Evolutionary conservation across 1,140 invertebrate genomes (phyloP), one percentile per base, ranked within the genome.

Genomic region (Pseudobourletiella spinata): DNA sequence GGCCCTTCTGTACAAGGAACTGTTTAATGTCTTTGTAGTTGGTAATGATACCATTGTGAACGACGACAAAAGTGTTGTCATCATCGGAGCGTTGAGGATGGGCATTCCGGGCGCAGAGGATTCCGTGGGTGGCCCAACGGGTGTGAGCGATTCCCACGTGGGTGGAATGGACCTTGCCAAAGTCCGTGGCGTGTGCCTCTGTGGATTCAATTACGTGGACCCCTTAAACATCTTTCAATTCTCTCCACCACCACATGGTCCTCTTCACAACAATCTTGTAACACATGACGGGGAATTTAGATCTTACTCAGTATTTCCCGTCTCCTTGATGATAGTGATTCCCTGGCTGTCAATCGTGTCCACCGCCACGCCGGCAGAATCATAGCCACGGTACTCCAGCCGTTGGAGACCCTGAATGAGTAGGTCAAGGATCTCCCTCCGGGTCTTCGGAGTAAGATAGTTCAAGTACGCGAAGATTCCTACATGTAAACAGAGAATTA

Each of bases 401-500:
- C 96, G 83, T 76, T 98, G 95, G 15, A 99, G 79, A 32, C 97
- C 97, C 75, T 90, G 91, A 35, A 99, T 85, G 28, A 99, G 81
- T 29, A 94, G 82, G 67, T 97, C 90, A 57, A 99, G 78, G 70
- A 99, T 92, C 77, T 98, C 94, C 71, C 84, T 83, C 51, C 95
- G 81, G 55, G 86, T 90, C 75, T 94, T 96, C 35, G 95, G 95
- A 24, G 95, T 96, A 73, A 98, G 78, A 76, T 96, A 96, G 76
- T 99, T 99, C 69, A 99, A 82, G 78, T 99, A 99, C 68, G 94
- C 97, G 81, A 99, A 99, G 73, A 99, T 99, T 83, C 96, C 97
- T 86, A 39, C 35, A 39, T 11, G 35, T 11, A 39, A 39, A 39
- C n/a, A 39, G n/a, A 39, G 35, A 11, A 39, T 39, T n/a, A n/a